These are phyloP conservation scores for Helicoverpa armigera DNA, from an alignment of 1,140 invertebrate species.

Conservation along the genomic window DNA sequence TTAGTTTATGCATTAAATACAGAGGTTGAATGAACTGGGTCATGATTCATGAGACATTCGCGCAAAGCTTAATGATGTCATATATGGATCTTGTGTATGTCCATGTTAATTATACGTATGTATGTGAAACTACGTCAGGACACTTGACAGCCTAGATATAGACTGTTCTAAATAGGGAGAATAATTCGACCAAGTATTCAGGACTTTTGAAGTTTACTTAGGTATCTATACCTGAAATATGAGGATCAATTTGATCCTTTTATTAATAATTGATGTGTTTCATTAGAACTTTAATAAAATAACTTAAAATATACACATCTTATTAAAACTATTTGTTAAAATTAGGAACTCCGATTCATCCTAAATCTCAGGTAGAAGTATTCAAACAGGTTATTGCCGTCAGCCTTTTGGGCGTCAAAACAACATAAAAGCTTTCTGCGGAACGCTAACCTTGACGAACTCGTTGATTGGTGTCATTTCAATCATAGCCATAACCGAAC, in stretches of 20 bases:
- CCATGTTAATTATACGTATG: background rate
- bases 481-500: conserved; percentile 38
- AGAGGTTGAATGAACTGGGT: conserved; percentile 39
- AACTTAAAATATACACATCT: no score
- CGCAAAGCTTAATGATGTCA: conserved; percentile 28
- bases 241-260: no score
- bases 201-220: no score
- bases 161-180: no score
- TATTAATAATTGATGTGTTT: no score
- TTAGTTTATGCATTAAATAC: conserved; percentile 9
- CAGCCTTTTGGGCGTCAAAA: conserved; percentile 37
- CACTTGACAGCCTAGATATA: background rate
- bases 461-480: conserved; percentile 38
- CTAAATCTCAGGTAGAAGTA: background rate
- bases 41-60: conserved; percentile 32
- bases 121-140: background rate
- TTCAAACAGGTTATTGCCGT: conserved; percentile 29
- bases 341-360: no score
- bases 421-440: conserved; percentile 17
- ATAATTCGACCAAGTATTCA: no score
- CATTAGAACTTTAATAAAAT: no score
- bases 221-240: no score
- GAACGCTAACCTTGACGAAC: conserved; percentile 38
- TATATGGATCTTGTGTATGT: conserved; percentile 8
- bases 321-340: no score